These are phyloP conservation scores for Amitus sp. DNA, from an alignment of 2,888 invertebrate species.

Conservation along the genomic window DNA sequence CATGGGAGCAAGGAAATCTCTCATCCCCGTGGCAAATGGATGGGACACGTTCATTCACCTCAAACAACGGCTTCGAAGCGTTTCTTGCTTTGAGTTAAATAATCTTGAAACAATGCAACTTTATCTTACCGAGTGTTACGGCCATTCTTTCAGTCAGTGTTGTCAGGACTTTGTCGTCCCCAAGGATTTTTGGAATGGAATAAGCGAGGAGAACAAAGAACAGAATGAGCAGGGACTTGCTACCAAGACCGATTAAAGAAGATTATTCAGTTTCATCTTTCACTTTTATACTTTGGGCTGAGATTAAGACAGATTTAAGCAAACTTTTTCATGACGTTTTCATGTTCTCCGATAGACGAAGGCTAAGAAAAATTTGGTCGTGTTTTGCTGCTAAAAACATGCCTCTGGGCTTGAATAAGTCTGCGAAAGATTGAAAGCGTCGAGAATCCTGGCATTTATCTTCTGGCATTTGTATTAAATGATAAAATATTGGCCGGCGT, in stretches of 20 bases:
- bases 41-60: constrained; percentile 32
- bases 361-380: constrained; percentile 31
- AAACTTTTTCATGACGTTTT: constrained; percentile 33
- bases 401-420: neutral
- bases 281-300: neutral
- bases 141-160: too few species aligned
- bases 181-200: too few species aligned
- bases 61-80: constrained; percentile 19
- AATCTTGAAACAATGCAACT: neutral
- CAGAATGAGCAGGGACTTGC: neutral
- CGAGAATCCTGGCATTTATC: neutral
- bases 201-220: neutral
- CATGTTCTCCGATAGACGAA: constrained; percentile 34
- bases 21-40: constrained; percentile 28
- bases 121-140: too few species aligned
- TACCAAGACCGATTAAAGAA: neutral
- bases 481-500: neutral
- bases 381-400: constrained; percentile 23
- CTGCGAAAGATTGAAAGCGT: neutral
- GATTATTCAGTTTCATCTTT: neutral
- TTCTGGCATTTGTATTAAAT: neutral
- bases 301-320: constrained; percentile 18
- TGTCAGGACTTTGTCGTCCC: too few species aligned
- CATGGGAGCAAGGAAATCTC: constrained; percentile 29
- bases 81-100: constrained; percentile 6